These are phyloP conservation scores for Morinoia aosen DNA, from an alignment of 2,888 invertebrate genomes.

Conservation along the genomic window DNA sequence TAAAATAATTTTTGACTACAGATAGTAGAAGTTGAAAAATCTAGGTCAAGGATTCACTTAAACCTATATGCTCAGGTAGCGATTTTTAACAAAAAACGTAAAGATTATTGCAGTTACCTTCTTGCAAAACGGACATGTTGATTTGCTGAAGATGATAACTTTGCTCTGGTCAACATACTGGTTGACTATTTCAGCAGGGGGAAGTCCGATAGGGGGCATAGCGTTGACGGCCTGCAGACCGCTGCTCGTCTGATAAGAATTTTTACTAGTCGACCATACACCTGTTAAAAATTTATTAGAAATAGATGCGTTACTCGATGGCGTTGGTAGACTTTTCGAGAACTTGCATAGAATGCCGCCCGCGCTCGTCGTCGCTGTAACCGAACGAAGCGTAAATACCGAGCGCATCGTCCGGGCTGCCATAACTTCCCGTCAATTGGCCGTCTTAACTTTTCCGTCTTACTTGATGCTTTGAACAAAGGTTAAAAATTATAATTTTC, in stretches of 20 bases:
- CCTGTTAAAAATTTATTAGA: slow-evolving; percentile 19
- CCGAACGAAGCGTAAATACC: slow-evolving; percentile 18
- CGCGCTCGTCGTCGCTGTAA: not conserved
- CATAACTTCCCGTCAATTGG: slow-evolving; percentile 33
- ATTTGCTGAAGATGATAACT: slow-evolving; percentile 74
- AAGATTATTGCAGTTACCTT: slow-evolving; percentile 70
- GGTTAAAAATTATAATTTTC: not conserved
- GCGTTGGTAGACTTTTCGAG: not conserved
- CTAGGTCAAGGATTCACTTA: not conserved
- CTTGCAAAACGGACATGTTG: slow-evolving; percentile 74
- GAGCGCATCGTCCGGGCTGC: slow-evolving; percentile 44
- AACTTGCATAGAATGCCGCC: not conserved
- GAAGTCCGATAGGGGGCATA: slow-evolving; percentile 56
- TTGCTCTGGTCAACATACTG: slow-evolving; percentile 71
- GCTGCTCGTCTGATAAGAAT: not conserved
- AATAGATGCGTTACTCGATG: not conserved
- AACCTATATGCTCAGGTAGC: not conserved
- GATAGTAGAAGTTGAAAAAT: not conserved
- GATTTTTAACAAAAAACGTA: not conserved
- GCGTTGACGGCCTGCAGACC: not conserved
- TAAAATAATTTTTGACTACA: no score
- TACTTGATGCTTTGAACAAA: not conserved
- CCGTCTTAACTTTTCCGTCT: not conserved
- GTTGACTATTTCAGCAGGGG: slow-evolving; percentile 63
- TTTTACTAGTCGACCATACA: not conserved